Percentiles rank a stretch among this genome's conserved stretches.
These are phyloP conservation scores for Ochropleura plecta DNA, from an alignment of 2,888 invertebrate species.

Conservation along the genomic window DNA sequence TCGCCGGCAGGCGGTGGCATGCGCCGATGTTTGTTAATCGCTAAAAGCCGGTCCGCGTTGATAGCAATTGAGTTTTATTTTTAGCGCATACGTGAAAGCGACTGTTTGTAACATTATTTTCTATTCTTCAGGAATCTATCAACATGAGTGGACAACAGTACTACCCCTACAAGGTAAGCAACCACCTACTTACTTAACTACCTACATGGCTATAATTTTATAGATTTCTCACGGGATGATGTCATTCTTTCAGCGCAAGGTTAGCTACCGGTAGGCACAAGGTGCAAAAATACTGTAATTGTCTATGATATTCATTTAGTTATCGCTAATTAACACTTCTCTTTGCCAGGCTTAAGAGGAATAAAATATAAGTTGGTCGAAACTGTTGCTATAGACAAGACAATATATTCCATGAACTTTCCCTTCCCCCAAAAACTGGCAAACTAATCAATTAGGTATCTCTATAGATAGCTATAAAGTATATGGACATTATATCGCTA, in stretches of 20 bases:
- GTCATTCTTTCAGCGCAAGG: constrained; percentile 81
- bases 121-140: constrained; percentile 82
- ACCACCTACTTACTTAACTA: constrained; percentile 74
- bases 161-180: constrained; percentile 96
- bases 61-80: constrained; percentile 79
- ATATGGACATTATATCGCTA: constrained; percentile 6
- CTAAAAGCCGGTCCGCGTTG: constrained; percentile 78
- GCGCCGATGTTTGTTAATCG: constrained; percentile 71
- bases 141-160: constrained; percentile 95
- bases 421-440: neutral
- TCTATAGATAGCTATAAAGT: constrained; percentile 1
- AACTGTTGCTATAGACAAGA: constrained; percentile 1
- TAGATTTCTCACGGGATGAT: constrained; percentile 85
- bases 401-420: constrained; percentile 3
- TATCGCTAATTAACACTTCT: neutral
- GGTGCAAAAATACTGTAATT: constrained; percentile 35
- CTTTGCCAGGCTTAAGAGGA: neutral
- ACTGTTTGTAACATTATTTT: constrained; percentile 71
- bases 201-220: constrained; percentile 68
- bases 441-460: constrained; percentile 25
- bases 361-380: neutral
- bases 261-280: constrained; percentile 57
- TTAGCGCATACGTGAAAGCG: constrained; percentile 74
- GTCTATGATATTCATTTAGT: constrained; percentile 13
- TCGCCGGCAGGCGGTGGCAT: constrained; percentile 64